Conservation (phyloP, 2,888 invertebrate genomes). For the Piscicola geometra region DNA sequence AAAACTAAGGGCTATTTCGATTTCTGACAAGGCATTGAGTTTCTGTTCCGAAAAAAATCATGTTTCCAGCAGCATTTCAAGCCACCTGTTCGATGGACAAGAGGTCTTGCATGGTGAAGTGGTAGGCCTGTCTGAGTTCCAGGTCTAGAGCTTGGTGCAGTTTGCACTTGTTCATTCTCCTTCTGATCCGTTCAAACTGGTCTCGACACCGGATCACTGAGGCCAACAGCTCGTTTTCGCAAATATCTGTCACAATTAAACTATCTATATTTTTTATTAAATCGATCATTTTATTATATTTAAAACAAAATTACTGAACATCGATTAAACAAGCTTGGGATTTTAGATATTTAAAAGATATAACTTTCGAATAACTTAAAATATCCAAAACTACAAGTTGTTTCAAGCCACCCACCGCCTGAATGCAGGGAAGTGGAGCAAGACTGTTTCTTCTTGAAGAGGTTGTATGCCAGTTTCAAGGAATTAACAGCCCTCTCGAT, state of each 20-base stretch:
- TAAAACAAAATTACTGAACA: too few species aligned
- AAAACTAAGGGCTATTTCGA: too few species aligned
- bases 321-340: not conserved
- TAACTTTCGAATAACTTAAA: too few species aligned
- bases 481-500: conserved; percentile 51
- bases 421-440: not conserved
- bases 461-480: conserved; percentile 46
- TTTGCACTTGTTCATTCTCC: conserved; percentile 29
- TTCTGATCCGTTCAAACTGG: conserved; percentile 19
- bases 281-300: too few species aligned
- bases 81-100: conserved; percentile 27
- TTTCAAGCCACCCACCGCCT: too few species aligned
- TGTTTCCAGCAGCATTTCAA: too few species aligned
- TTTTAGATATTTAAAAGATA: not conserved
- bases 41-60: too few species aligned
- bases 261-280: too few species aligned
- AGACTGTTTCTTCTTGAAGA: not conserved
- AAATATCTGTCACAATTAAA: too few species aligned
- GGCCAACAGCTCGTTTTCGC: not conserved
- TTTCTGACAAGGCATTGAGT: too few species aligned
- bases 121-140: conserved; percentile 50
- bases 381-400: too few species aligned
- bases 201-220: conserved; percentile 7
- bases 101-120: conserved; percentile 49
- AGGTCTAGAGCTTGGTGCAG: conserved; percentile 49